Percentiles rank a stretch among this genome's conserved stretches.
These are phyloP conservation scores for Sparus aurata DNA, from an alignment of 2,797 vertebrate species.

Conservation along the genomic window DNA sequence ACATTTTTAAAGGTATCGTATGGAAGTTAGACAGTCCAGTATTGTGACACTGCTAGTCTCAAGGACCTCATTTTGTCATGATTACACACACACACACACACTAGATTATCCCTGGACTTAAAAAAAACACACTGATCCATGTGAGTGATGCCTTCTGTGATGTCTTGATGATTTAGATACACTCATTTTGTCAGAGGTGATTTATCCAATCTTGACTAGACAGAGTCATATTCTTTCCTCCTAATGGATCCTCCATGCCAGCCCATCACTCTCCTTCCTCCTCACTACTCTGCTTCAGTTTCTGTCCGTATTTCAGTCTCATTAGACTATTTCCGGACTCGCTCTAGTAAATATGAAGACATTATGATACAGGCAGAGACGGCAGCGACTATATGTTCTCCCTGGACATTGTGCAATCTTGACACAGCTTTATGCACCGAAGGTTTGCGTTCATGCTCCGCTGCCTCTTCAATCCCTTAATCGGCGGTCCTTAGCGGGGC, in stretches of 20 bases:
- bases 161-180: not conserved
- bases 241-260: conserved; percentile 30
- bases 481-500: conserved; percentile 67
- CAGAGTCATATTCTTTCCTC: conserved; percentile 31
- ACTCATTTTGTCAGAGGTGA: conserved; percentile 7
- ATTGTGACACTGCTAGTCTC: no score
- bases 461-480: conserved; percentile 68
- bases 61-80: no score
- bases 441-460: conserved; percentile 59
- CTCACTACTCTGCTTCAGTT: conserved; percentile 48
- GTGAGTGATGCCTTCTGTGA: not conserved
- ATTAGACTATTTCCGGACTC: conserved; percentile 54
- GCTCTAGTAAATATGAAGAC: conserved; percentile 70
- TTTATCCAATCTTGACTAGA: conserved; percentile 11
- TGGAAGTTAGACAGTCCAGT: no score
- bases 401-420: conserved; percentile 51
- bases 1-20: no score
- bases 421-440: conserved; percentile 52
- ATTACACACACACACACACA: no score
- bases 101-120: no score
- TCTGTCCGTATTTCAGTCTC: conserved; percentile 55
- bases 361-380: conserved; percentile 54
- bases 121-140: not conserved
- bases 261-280: conserved; percentile 27
- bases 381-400: conserved; percentile 37